Evolutionary conservation across 2,797 vertebrate genomes (phyloP), one percentile per base, ranked within the genome.

Genomic region (Neopelma chrysocephalum): DNA sequence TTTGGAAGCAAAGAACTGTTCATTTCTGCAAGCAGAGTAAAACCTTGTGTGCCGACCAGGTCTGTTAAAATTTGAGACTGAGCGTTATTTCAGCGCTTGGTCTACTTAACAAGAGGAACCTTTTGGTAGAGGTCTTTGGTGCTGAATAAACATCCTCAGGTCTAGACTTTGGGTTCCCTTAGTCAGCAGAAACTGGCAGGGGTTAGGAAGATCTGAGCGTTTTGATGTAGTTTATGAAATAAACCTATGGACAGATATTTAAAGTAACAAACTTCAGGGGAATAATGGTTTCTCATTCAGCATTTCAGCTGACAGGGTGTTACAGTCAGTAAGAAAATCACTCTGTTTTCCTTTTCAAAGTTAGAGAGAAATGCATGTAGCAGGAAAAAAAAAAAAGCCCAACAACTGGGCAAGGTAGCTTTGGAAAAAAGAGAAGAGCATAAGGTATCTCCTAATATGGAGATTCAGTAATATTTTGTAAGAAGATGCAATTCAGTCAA

Each of bases 161-260:
- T 86, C 60, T 93, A 61, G 43, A 58, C 27, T 71, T 54, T 60
- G 34, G 12, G n/a, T 17, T 86, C 6, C 48, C 75, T 87, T 77
- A 82, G 58, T 96, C 95, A 95, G 78, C 96, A 92, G 85, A 94
- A 96, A 82, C 40, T 29, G 31, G 56, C 77, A 91, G 48, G 20
- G 29, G 5, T 88, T 60, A 42, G 83, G 47, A 86, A 84, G 56
- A 86, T 73, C 47, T 84, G 71, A 88, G 54, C 0, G 0, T 64
- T 94, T 93, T 42, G 0, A 57, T 51, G 40, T 76, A 76, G 70
- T 88, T 95, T 82, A 70, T 88, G 38, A 78, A 95, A 90, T 73
- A 68, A 93, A 79, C 69, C 47, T 48, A n/a, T 58, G 58, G 82
- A 77, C 50, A 91, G 91, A 72, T 42, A 75, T 62, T 95, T 80